Evolutionary conservation across 2,113 vertebrate species (phyloP), one percentile per base, ranked within the genome.

Genomic region (Poicephalus gulielmi): DNA sequence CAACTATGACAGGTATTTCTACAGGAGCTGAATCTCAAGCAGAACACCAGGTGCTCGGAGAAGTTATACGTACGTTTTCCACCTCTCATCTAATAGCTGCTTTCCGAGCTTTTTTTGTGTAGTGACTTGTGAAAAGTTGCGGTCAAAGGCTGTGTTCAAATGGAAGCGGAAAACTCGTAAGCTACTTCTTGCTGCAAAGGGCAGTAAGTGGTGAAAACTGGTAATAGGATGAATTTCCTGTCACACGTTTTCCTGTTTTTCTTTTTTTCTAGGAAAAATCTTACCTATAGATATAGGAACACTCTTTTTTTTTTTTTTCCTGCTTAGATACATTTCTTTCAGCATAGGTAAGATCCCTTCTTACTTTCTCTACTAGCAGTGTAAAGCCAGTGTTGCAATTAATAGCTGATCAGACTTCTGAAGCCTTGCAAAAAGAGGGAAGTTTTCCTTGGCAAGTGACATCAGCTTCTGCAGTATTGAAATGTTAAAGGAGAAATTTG

Each of bases 1-100:
- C 94, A 86, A 7, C 85, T 95, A 88, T 95, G 93, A 84, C 68
- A 71, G 93, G 78, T 94, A 92, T 96, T 94, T 95, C 83, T 90
- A 41, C 83, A 88, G 64, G 41, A 71, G 37, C 64, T 83, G 92
- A 90, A 81, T 96, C 47, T 71, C 90, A 95, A 95, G 64, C 76
- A 93, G 95, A 95, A 60, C 50, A 75, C 79, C 73, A 84, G 79
- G 88, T 95, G 69, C 73, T 94, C 2, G 2, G 35, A 67, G 41
- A 84, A 86, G 85, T 88, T 93, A 63, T 15, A 43, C 53, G 31
- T 88, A 46, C 2, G 2, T 17, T 84, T 90, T 70, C 33, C 70
- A 19, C 39, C 47, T 74, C 60, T 94, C 55, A 71, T 92, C 18
- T 75, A 39, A n/a, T 83, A 57, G 18, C 67, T 86, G 50, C 6